Base-by-base conservation (phyloP, 2,797 vertebrate species). In the Silurus aristotelis region DNA sequence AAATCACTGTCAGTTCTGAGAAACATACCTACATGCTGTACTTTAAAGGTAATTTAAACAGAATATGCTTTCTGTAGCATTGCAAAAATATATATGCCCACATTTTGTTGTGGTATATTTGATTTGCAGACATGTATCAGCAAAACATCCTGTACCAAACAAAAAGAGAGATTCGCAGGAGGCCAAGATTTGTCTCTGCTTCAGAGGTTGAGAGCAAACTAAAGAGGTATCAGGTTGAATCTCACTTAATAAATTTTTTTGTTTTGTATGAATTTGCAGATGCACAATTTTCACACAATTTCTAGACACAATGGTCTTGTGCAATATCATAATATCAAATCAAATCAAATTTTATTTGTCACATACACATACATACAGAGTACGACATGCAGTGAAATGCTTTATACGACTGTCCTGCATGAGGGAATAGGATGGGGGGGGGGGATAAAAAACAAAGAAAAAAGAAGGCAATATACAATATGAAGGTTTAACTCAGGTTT, bases 181-280 rank as follows among this genome's bases (percentile, higher is more conserved):
- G 98, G 91, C 97, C 98, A 72, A 90, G 84, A 86, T 98, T 97
- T 58, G 89, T 97, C 14, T 96, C 96, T 43, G 81, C 88, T 19
- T 75, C 91, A 25, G 96, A 97, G 0, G 93, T 97, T 86, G 94
- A 96, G 85, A 72, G 67, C 6, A 93, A 89, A 86, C 90, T 87
- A 72, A 89, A 83, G 19, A 93, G 95, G 96, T 97, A 92, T 87
- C 48, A 31, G 2, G 27, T 46, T 43, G 56, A 48, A 72, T 52
- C 12, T 46, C 15, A 43, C 25, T 25, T 55, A 84, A 20, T 48
- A 38, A 0, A 38, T 38, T 38, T 38, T 6, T 25, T 12, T 55
- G 15, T 38, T 66, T 20, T n/a, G 19, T 52, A 10, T 58, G 61
- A 46, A 27, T 73, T 43, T 55, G 31, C 9, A 14, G 19, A 61